A percentile compares a stretch with the other conserved stretches of the same genome.
Conservation (phyloP, 2,888 invertebrate genomes). For the Galeruca laticollis region DNA sequence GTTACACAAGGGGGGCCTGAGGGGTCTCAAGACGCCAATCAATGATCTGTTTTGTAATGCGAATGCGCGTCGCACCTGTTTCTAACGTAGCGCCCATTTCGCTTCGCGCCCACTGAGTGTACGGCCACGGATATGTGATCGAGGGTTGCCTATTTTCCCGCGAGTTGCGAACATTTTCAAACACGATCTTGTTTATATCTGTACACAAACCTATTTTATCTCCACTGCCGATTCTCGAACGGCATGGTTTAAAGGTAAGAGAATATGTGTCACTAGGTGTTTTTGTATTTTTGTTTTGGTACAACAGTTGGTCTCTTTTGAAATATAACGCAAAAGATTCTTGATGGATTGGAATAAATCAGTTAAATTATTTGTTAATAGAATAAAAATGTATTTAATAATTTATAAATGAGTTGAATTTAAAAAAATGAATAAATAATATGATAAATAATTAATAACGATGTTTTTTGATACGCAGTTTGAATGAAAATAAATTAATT, state of each 20-base stretch:
- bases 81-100: constrained; percentile 32
- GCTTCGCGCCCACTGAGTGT: constrained; percentile 21
- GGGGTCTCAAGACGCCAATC: constrained; percentile 60
- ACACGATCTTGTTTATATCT: constrained; percentile 7
- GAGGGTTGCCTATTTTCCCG: constrained; percentile 22
- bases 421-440: too few relatives aligned
- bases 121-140: constrained; percentile 29
- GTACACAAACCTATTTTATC: not conserved
- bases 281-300: not conserved
- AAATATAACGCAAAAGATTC: not conserved
- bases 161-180: constrained; percentile 6
- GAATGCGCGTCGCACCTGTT: constrained; percentile 64
- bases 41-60: constrained; percentile 59
- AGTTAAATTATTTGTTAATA: too few relatives aligned
- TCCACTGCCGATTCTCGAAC: not conserved
- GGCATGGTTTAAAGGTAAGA: constrained; percentile 14
- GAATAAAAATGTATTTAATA: too few relatives aligned
- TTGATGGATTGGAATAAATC: too few relatives aligned
- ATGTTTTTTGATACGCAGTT: too few relatives aligned
- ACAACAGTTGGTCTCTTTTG: not conserved
- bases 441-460: too few relatives aligned
- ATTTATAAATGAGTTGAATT: too few relatives aligned
- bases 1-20: constrained; percentile 49
- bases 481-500: too few relatives aligned
- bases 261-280: not conserved